phyloP scores from a whole-genome alignment of 1,140 invertebrate genomes.

The Limonius californicus region DNA sequence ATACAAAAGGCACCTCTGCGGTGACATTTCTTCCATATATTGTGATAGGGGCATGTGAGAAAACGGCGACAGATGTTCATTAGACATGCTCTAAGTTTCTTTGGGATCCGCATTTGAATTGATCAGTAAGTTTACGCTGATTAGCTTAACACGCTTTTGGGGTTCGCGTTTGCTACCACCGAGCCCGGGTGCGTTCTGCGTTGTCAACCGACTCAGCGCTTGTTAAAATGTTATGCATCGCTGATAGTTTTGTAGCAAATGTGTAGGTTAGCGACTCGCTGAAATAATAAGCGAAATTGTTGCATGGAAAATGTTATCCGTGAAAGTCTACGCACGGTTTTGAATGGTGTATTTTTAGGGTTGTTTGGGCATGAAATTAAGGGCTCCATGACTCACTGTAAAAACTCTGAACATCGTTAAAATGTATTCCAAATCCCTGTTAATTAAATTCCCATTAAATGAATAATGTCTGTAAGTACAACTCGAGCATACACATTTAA shows the following conservation, averaged over 20 bases:
- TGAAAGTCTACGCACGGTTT: too few species aligned
- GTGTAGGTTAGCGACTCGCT: not conserved
- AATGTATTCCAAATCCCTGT: too few species aligned
- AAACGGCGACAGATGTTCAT: constrained; percentile 33
- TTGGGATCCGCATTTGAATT: constrained; percentile 25
- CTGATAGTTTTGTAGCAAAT: constrained; percentile 3
- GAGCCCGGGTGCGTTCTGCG: not conserved
- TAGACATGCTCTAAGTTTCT: constrained; percentile 31
- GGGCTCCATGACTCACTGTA: too few species aligned
- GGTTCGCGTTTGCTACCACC: constrained; percentile 7
- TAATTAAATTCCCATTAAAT: too few species aligned
- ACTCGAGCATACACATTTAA: too few species aligned
- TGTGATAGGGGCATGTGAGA: constrained; percentile 21
- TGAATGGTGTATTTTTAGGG: too few species aligned
- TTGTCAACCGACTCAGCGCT: constrained; percentile 11
- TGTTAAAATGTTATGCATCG: constrained; percentile 17
- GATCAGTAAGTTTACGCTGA: constrained; percentile 30
- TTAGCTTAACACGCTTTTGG: constrained; percentile 30
- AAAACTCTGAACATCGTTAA: too few species aligned
- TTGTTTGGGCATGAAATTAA: too few species aligned
- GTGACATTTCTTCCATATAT: too few species aligned
- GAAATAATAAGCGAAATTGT: not conserved
- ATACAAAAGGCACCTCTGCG: too few species aligned
- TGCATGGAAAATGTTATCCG: not conserved
- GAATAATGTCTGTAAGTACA: too few species aligned